Conservation (phyloP, 1,140 invertebrate genomes). For the Drosophila pseudoobscura region DNA sequence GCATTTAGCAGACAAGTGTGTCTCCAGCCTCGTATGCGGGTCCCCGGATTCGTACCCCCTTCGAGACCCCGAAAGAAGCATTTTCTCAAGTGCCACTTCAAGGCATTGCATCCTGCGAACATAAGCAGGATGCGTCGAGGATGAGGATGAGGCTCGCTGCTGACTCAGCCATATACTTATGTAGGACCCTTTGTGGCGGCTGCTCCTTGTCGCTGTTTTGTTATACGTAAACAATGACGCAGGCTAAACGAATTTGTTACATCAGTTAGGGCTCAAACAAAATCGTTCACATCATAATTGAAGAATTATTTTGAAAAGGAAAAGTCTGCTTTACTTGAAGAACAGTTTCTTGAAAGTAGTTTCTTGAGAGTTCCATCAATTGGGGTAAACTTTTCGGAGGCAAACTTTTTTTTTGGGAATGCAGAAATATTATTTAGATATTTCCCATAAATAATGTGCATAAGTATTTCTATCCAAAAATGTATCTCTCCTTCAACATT, state of each 20-base stretch:
- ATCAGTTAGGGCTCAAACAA: conserved; percentile 37
- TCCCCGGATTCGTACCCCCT: background rate
- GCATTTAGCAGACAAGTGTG: conserved; percentile 73
- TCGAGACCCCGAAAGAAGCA: conserved; percentile 28
- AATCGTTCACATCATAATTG: conserved; percentile 46
- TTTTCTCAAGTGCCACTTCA: conserved; percentile 52
- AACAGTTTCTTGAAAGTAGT: conserved; percentile 18
- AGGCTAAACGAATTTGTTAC: conserved; percentile 51
- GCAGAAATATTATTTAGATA: no score
- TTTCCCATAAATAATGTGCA: background rate
- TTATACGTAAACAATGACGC: conserved; percentile 47
- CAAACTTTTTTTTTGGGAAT: no score
- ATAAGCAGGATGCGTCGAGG: conserved; percentile 47
- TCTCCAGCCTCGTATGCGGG: conserved; percentile 14
- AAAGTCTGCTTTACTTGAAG: no score
- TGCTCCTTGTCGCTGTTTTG: conserved; percentile 2
- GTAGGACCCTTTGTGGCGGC: conserved; percentile 7
- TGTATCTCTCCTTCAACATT: background rate
- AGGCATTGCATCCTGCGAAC: conserved; percentile 40
- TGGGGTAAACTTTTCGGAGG: no score
- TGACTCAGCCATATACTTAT: conserved; percentile 33
- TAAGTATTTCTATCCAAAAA: no score
- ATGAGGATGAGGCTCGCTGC: background rate
- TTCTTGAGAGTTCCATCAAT: no score
- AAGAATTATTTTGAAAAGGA: conserved; percentile 5